Base-by-base conservation (phyloP, 1,140 invertebrate genomes). In the Copidosoma floridanum region DNA sequence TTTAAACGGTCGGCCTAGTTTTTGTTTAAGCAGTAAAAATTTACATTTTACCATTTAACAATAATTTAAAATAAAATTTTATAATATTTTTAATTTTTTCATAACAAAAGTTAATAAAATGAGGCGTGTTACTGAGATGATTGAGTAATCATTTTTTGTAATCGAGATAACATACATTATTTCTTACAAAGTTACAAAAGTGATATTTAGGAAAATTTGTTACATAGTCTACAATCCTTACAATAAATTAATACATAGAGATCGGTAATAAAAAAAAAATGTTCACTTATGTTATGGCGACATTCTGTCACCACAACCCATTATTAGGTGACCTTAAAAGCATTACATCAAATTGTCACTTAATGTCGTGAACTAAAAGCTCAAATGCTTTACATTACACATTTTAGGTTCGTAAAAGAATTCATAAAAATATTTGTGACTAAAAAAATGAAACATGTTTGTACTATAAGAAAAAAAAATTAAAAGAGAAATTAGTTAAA, bases 1-100 rank as follows among this genome's bases (percentile, higher is more conserved):
- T n/a, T n/a, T n/a, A n/a, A n/a, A n/a, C n/a, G n/a, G n/a, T n/a
- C n/a, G n/a, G n/a, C n/a, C n/a, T n/a, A n/a, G n/a, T n/a, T n/a
- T n/a, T n/a, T n/a, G n/a, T n/a, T n/a, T n/a, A n/a, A n/a, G n/a
- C n/a, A n/a, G n/a, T n/a, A n/a, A 60, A 60, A 41, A 60, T 60
- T 54, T 60, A 60, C 58, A 60, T 54, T 60, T 47, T 29, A 40
- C 53, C 53, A n/a, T 54, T 60, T 60, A 60, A 60, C 51, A 60
- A 54, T 41, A 54, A 60, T 60, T 60, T 47, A 47, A 54, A 41
- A 60, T 60, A 54, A 60, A 54, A 60, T 47, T 54, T 53, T 38
- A 60, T 54, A 52, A 37, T 53, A 59, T n/a, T n/a, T 60, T 47
- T 54, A 54, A 60, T 54, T 48, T 43, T 53, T 40, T 53, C 50